Evolutionary conservation across 2,888 invertebrate genomes (phyloP), one percentile per base, ranked within the genome.

Genomic region (Oscheius sp.): DNA sequence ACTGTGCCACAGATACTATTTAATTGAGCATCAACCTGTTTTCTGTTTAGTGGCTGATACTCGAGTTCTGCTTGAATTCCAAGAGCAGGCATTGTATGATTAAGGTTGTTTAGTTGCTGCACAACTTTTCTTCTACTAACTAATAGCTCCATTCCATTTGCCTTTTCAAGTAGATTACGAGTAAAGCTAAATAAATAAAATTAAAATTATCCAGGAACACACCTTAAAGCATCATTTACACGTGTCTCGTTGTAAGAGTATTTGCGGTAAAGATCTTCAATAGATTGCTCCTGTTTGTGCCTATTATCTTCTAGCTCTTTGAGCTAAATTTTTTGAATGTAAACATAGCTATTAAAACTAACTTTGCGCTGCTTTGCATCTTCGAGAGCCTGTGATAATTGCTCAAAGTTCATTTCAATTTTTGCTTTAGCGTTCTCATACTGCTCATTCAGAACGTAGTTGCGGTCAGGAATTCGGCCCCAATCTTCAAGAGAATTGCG

Each of bases 51-150:
- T 10, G 80, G 76, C 42, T 65, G 68, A 55, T 77, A 83, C 52
- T 82, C 80, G 34, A 83, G 66, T 34, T 82, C 82, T 17, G 73
- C 61, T 57, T 80, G 80, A 39, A 75, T 73, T 53, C 75, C 77
- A 23, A 78, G 73, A 20, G 76, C 75, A 25, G 83, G 83, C 70
- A 83, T 81, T 17, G 80, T 79, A 68, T 81, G 83, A 17, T 71
- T 71, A 2, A 83, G 72, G 39, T 76, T 78, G 25, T 73, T 72
- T 55, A 83, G 72, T 66, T 83, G 83, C 45, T 82, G 82, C 25
- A 80, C 71, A 20, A 83, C 80, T 68, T 82, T 84, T 50, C 75
- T 74, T 2, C 82, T 67, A 39, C 80, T 82, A 8, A 78, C 79
- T 15, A 83, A 70, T 46, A 83, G 46, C 50, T 84, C 82, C 52